These are phyloP conservation scores for Drosophila stalkeri DNA, from an alignment of 2,888 invertebrate species.

Conservation along the genomic window DNA sequence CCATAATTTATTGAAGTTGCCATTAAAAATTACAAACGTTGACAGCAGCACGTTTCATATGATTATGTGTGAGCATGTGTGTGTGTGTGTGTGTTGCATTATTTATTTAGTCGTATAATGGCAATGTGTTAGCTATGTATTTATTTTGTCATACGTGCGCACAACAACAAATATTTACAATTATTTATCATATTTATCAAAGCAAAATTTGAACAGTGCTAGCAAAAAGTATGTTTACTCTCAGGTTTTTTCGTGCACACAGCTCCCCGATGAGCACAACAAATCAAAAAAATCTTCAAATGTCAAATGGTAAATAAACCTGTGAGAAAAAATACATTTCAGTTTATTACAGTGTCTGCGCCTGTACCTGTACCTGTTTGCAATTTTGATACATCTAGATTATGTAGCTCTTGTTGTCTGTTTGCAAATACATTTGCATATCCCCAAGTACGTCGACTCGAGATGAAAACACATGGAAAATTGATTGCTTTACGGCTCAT, in stretches of 20 bases:
- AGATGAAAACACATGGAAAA: conserved; percentile 73
- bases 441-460: conserved; percentile 45
- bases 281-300: conserved; percentile 25
- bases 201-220: conserved; percentile 34
- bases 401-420: conserved; percentile 46
- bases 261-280: conserved; percentile 4
- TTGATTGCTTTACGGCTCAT: conserved; percentile 81
- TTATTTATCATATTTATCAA: conserved; percentile 70
- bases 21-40: conserved; percentile 72
- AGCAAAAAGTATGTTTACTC: conserved; percentile 61
- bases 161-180: conserved; percentile 59
- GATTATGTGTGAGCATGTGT: conserved; percentile 8
- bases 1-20: conserved; percentile 63
- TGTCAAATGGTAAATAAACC: conserved; percentile 63
- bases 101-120: conserved; percentile 52
- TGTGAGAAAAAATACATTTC: conserved; percentile 18
- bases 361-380: conserved; percentile 30
- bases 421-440: conserved; percentile 66
- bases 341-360: conserved; percentile 17
- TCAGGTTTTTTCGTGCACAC: conserved; percentile 39
- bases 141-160: conserved; percentile 71
- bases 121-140: conserved; percentile 43
- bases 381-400: conserved; percentile 38
- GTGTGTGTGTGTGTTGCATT: conserved; percentile 28
- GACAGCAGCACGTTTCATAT: conserved; percentile 63